Evolutionary conservation across 2,888 invertebrate genomes (phyloP).

Genomic region (Andrena bicolor): DNA sequence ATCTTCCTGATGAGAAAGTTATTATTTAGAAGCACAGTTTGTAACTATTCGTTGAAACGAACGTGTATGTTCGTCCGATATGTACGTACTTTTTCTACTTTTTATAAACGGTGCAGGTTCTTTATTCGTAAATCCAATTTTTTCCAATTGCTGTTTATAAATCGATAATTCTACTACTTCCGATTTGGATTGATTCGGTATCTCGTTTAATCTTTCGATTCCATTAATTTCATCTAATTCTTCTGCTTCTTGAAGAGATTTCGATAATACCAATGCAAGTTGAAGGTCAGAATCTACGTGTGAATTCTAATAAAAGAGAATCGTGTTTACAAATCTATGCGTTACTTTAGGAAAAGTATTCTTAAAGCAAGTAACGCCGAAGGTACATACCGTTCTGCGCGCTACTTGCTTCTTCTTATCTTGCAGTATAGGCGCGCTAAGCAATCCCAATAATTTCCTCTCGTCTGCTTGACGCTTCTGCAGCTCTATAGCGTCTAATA

Average conservation of each 20-base stretch:
- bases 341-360: not conserved
- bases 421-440: constrained; percentile 76
- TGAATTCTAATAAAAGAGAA: constrained; percentile 6
- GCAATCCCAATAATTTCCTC: constrained; percentile 83
- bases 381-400: constrained; percentile 58
- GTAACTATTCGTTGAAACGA: not conserved
- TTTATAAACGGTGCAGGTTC: constrained; percentile 63
- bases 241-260: constrained; percentile 84
- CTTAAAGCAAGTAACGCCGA: not conserved
- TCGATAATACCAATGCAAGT: constrained; percentile 84
- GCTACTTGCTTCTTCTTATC: constrained; percentile 64
- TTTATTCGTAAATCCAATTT: constrained; percentile 80
- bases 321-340: not conserved
- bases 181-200: constrained; percentile 1
- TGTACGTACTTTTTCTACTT: constrained; percentile 56
- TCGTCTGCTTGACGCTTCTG: constrained; percentile 84
- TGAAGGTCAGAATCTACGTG: constrained; percentile 82
- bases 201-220: constrained; percentile 43
- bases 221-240: constrained; percentile 76
- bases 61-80: constrained; percentile 6
- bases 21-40: not conserved
- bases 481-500: constrained; percentile 82
- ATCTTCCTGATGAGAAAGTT: constrained; percentile 69
- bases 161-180: constrained; percentile 1
- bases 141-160: constrained; percentile 73